These are phyloP conservation scores for Hycleus phaleratus DNA, from an alignment of 1,140 invertebrate species.

Conservation along the genomic window DNA sequence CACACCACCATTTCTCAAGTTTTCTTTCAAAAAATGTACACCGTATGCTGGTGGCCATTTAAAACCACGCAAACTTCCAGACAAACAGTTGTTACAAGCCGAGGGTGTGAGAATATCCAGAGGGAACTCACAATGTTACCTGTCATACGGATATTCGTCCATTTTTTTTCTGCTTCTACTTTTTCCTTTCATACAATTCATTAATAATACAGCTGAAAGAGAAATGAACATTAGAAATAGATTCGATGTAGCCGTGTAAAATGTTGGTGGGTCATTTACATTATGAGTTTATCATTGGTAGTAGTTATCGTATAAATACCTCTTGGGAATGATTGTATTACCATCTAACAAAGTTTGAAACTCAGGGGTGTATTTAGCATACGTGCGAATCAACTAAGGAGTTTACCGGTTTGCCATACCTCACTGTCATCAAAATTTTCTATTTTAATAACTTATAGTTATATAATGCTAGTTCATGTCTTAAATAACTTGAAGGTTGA, in stretches of 20 bases:
- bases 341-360: slow-evolving; percentile 16
- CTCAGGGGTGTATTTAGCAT: slow-evolving; percentile 20
- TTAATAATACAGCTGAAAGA: too few relatives aligned
- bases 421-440: slow-evolving; percentile 14
- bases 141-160: slow-evolving; percentile 18
- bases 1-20: slow-evolving; percentile 20
- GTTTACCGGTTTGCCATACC: slow-evolving; percentile 11
- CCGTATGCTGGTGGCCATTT: slow-evolving; percentile 23
- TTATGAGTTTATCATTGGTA: too few relatives aligned
- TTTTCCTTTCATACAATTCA: too few relatives aligned
- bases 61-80: slow-evolving; percentile 27
- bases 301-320: slow-evolving; percentile 8
- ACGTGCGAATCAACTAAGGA: slow-evolving; percentile 18
- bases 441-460: too few relatives aligned
- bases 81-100: slow-evolving; percentile 20
- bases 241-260: too few relatives aligned
- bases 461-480: too few relatives aligned
- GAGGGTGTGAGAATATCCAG: neutral
- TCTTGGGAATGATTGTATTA: slow-evolving; percentile 10
- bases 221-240: too few relatives aligned
- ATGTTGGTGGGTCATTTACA: too few relatives aligned
- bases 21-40: neutral
- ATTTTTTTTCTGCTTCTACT: neutral
- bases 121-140: slow-evolving; percentile 7
- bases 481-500: too few relatives aligned